Percentiles rank a stretch among this genome's conserved stretches.
phyloP scores from a whole-genome alignment of 2,888 invertebrate species.

The Acrobasis repandana region DNA sequence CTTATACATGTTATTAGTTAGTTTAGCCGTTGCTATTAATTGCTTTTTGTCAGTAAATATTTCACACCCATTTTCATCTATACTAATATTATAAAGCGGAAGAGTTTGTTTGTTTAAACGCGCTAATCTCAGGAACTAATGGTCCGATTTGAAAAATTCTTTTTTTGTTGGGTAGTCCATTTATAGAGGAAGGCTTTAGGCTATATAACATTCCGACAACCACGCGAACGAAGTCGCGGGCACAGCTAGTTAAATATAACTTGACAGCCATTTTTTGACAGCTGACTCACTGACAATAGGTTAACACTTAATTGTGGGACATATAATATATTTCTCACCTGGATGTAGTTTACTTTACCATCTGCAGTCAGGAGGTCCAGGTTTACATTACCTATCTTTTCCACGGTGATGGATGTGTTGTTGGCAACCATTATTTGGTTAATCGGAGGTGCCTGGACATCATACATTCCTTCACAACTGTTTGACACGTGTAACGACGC shows the following conservation, averaged over 20 bases:
- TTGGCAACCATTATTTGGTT: constrained; percentile 32
- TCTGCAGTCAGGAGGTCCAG: constrained; percentile 18
- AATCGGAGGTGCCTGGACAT: constrained; percentile 26
- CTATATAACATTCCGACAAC: too few relatives aligned
- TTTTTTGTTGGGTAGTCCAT: too few relatives aligned
- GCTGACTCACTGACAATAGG: constrained; percentile 34
- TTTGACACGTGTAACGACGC: constrained; percentile 35
- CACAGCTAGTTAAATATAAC: constrained; percentile 31
- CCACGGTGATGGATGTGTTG: constrained; percentile 28
- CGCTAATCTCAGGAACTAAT: too few relatives aligned
- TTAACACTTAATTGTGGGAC: constrained; percentile 32
- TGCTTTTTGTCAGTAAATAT: constrained; percentile 27
- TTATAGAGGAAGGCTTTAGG: too few relatives aligned
- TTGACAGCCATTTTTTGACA: constrained; percentile 31
- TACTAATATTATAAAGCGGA: too few relatives aligned
- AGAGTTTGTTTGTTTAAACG: too few relatives aligned
- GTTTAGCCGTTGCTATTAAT: constrained; percentile 28
- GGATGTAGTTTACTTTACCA: constrained; percentile 22
- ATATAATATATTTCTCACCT: constrained; percentile 33
- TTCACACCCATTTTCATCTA: constrained; percentile 27
- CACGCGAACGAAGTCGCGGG: too few relatives aligned
- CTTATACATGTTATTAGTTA: constrained; percentile 31
- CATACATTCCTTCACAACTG: constrained; percentile 31
- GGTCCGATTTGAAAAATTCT: too few relatives aligned
- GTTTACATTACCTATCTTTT: constrained; percentile 30